A percentile compares a stretch with the other conserved stretches of the same genome.
phyloP scores from a whole-genome alignment of 2,113 vertebrate species.

The Podocnemis expansa region DNA sequence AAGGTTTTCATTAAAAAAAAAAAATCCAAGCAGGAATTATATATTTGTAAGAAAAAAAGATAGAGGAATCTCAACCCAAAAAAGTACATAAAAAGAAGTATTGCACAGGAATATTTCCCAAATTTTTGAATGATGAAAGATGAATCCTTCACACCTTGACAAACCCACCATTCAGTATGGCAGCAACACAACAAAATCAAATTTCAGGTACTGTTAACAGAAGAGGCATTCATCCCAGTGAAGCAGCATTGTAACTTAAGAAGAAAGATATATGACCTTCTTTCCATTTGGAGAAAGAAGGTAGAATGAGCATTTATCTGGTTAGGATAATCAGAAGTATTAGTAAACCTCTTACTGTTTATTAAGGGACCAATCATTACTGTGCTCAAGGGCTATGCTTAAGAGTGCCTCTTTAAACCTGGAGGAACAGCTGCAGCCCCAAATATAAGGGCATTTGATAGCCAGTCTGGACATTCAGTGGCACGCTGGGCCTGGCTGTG shows the following conservation, averaged over 20 bases:
- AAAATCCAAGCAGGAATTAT: conserved; percentile 39
- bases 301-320: neutral
- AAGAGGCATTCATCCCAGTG: neutral
- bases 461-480: neutral
- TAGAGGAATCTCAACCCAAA: conserved; percentile 14
- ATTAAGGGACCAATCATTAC: neutral
- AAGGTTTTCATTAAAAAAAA: neutral
- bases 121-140: neutral
- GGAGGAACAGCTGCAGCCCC: neutral
- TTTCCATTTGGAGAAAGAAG: neutral
- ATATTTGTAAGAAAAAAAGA: conserved; percentile 6
- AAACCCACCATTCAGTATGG: neutral
- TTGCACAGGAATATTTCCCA: neutral
- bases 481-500: neutral
- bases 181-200: neutral
- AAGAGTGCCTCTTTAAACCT: neutral
- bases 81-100: neutral
- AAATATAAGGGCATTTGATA: accelerated
- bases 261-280: neutral
- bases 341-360: neutral
- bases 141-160: neutral
- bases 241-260: neutral
- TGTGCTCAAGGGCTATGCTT: neutral
- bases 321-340: neutral
- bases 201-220: neutral